These are phyloP conservation scores for Cryptophagus acutangulus DNA, from an alignment of 2,888 invertebrate species.

Conservation along the genomic window DNA sequence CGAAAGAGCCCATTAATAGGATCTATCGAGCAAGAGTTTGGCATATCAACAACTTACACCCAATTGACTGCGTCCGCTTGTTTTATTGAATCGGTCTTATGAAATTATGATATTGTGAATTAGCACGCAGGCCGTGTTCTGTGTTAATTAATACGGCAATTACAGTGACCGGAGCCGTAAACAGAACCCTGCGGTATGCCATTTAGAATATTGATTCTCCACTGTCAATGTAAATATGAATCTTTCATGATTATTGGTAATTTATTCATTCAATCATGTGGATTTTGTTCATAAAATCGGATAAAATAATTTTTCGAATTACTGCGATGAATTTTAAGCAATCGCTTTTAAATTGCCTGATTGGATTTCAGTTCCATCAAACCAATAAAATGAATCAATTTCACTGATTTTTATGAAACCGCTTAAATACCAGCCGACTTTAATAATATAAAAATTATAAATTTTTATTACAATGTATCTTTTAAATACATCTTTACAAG, in stretches of 20 bases:
- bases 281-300: no score
- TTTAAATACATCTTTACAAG: no score
- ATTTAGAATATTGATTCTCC: constrained; percentile 27
- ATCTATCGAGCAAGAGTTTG: constrained; percentile 12
- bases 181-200: constrained; percentile 29
- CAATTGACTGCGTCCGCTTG: constrained; percentile 13
- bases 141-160: constrained; percentile 41
- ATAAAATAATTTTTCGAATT: not conserved
- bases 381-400: no score
- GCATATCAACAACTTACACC: constrained; percentile 15
- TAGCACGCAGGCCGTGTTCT: constrained; percentile 39
- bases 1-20: constrained; percentile 13
- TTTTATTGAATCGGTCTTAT: constrained; percentile 22
- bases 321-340: not conserved
- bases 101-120: constrained; percentile 41
- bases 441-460: no score
- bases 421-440: no score
- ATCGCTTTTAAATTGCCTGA: no score
- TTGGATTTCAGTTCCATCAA: no score
- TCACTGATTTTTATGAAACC: no score
- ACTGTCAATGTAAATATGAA: constrained; percentile 22
- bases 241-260: constrained; percentile 12
- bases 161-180: constrained; percentile 32
- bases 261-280: constrained; percentile 11
- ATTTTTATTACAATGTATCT: no score